Conservation (phyloP, 1,140 invertebrate genomes). For the Halictus rubicundus region DNA sequence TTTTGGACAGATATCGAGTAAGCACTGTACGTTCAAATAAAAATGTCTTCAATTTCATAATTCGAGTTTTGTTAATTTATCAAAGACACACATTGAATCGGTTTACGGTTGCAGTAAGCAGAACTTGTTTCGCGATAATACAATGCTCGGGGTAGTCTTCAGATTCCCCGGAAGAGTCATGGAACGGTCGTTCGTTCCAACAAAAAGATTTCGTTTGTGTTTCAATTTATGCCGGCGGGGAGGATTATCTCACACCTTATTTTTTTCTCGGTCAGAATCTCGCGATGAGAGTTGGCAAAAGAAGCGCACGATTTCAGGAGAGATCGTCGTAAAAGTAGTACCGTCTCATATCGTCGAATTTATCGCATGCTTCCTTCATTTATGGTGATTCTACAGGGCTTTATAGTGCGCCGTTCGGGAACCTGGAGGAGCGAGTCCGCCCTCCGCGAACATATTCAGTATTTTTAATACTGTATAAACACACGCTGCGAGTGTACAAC, state of each 20-base stretch:
- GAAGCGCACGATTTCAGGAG: background rate
- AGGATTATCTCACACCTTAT: background rate
- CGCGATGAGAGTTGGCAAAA: background rate
- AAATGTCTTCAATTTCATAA: too few relatives aligned
- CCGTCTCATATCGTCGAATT: slow-evolving; percentile 4
- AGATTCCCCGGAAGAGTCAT: too few relatives aligned
- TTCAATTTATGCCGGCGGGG: background rate
- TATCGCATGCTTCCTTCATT: background rate
- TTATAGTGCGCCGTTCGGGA: background rate
- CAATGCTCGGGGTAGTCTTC: too few relatives aligned
- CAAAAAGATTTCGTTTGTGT: background rate
- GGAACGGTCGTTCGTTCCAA: background rate
- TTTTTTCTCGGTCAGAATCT: background rate
- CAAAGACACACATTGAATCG: too few relatives aligned
- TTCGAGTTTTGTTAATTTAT: too few relatives aligned
- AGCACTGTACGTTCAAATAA: too few relatives aligned
- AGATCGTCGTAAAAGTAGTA: background rate
- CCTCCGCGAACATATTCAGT: background rate
- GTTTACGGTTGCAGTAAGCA: too few relatives aligned
- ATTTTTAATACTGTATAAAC: background rate
- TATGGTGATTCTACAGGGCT: background rate
- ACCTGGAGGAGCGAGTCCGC: background rate
- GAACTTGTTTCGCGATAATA: too few relatives aligned
- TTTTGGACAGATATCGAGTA: too few relatives aligned
- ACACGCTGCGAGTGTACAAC: too few relatives aligned